A percentile compares a stretch with the other conserved stretches of the same genome.
Conservation (phyloP, 92 coral and sea anemone genomes). For the Galaxea fascicularis region DNA sequence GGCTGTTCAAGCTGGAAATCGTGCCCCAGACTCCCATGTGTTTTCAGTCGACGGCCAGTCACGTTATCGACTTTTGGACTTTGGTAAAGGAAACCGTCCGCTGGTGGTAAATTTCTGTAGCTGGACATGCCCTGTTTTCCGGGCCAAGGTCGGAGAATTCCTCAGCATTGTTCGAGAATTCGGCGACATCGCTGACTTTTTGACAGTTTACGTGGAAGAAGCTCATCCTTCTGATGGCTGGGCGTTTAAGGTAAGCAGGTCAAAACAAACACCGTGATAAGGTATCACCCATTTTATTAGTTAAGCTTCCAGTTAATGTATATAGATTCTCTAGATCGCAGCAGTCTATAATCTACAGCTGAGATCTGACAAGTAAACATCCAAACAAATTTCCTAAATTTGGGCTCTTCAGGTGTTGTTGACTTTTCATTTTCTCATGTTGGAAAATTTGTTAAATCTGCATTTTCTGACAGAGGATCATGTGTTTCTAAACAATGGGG, state of each 20-base stretch:
- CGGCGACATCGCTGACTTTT: conserved; percentile 75
- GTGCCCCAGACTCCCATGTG: conserved; percentile 73
- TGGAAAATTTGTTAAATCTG: neutral
- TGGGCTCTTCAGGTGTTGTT: neutral
- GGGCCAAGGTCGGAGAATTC: conserved; percentile 59
- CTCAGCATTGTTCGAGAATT: conserved; percentile 64
- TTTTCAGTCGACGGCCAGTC: conserved; percentile 60
- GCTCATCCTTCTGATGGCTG: conserved; percentile 85
- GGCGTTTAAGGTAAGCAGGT: conserved; percentile 71
- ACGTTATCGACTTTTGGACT: conserved; percentile 56
- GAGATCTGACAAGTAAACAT: neutral
- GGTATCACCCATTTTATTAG: neutral
- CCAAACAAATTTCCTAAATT: neutral
- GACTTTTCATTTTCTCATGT: neutral
- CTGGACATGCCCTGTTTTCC: conserved; percentile 75
- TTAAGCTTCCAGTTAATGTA: neutral
- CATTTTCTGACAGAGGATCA: neutral
- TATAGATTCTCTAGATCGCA: neutral
- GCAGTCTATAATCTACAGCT: neutral
- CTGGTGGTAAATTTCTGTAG: conserved; percentile 78
- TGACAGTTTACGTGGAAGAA: conserved; percentile 76
- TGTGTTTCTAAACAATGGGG: neutral
- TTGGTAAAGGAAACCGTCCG: conserved; percentile 61
- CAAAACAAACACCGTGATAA: no score
- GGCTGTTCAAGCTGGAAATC: conserved; percentile 44